Evolutionary conservation across 1,140 invertebrate genomes (phyloP).

Genomic region (Zophobas atratus): DNA sequence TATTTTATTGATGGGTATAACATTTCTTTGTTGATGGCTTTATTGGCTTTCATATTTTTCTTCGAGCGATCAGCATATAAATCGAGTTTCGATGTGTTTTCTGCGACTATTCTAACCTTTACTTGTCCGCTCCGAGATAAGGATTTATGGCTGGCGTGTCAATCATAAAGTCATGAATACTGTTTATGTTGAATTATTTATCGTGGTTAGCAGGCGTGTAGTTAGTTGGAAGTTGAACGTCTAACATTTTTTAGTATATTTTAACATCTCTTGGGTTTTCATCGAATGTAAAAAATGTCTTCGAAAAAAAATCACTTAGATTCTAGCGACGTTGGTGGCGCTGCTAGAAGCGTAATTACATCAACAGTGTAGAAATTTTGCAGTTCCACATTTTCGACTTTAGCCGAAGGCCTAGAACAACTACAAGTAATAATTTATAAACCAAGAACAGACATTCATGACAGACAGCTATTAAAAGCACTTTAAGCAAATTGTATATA

Average conservation of each 20-base stretch:
- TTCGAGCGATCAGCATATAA: constrained; percentile 8
- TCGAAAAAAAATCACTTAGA: too few relatives aligned
- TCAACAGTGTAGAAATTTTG: too few relatives aligned
- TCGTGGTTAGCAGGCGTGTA: background rate
- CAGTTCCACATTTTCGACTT: constrained; percentile 3
- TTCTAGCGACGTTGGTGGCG: too few relatives aligned
- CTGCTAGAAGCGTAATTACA: too few relatives aligned
- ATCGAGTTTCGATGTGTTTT: constrained; percentile 9
- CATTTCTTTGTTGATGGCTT: constrained; percentile 22
- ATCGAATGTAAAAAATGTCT: too few relatives aligned
- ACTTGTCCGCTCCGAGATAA: constrained; percentile 1
- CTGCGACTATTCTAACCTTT: constrained; percentile 20
- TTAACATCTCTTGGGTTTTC: too few relatives aligned
- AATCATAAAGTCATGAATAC: constrained; percentile 34
- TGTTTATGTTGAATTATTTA: constrained; percentile 12
- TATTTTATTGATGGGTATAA: constrained; percentile 4
- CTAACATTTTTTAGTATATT: too few relatives aligned
- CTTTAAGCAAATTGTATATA: constrained; percentile 32
- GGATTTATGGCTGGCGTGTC: constrained; percentile 31
- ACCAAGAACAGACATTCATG: constrained; percentile 7
- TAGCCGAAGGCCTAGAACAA: constrained; percentile 9
- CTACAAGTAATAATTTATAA: constrained; percentile 15
- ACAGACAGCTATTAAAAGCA: constrained; percentile 41
- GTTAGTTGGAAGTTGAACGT: too few relatives aligned
- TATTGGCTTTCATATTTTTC: constrained; percentile 21